Conservation (phyloP, 2,888 invertebrate genomes). For the Ganaspis brasiliensis region DNA sequence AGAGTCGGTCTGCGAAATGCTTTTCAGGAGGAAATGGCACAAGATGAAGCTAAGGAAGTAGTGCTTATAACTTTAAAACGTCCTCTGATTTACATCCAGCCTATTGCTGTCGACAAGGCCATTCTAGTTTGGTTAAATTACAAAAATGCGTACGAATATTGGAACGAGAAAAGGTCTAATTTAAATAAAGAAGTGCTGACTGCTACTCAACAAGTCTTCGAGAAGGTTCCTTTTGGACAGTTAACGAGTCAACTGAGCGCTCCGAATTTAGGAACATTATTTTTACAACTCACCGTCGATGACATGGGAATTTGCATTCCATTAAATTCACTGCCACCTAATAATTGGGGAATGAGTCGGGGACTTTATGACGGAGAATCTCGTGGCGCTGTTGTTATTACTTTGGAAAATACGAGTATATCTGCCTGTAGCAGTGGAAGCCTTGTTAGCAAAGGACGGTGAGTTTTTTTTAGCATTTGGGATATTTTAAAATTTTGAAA, state of each 20-base stretch:
- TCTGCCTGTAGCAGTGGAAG: slow-evolving; percentile 97
- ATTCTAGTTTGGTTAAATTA: slow-evolving; percentile 99
- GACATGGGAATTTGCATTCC: slow-evolving; percentile 98
- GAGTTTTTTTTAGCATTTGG: slow-evolving; percentile 41
- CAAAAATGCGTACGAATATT: slow-evolving; percentile 99
- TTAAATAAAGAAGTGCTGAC: slow-evolving; percentile 93
- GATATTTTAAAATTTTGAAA: slow-evolving; percentile 8
- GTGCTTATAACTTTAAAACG: slow-evolving; percentile 95
- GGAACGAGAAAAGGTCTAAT: slow-evolving; percentile 97
- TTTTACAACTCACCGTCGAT: slow-evolving; percentile 96
- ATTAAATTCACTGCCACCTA: slow-evolving; percentile 89
- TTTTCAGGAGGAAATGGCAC: slow-evolving; percentile 94
- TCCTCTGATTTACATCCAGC: slow-evolving; percentile 97
- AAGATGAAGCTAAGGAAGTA: slow-evolving; percentile 91
- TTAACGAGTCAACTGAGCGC: slow-evolving; percentile 88
- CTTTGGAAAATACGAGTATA: slow-evolving; percentile 97
- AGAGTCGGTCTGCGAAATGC: slow-evolving; percentile 92
- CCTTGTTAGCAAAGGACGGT: slow-evolving; percentile 92
- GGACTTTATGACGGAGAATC: slow-evolving; percentile 89
- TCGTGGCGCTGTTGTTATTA: slow-evolving; percentile 96
- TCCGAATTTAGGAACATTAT: slow-evolving; percentile 93
- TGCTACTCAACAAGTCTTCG: slow-evolving; percentile 88
- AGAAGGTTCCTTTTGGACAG: slow-evolving; percentile 90
- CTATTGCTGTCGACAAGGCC: slow-evolving; percentile 98
- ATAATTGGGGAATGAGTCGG: slow-evolving; percentile 85